A percentile compares a stretch with the other conserved stretches of the same genome.
Evolutionary conservation across 2,797 vertebrate species (phyloP).

Genomic region (Gastrophryne carolinensis): DNA sequence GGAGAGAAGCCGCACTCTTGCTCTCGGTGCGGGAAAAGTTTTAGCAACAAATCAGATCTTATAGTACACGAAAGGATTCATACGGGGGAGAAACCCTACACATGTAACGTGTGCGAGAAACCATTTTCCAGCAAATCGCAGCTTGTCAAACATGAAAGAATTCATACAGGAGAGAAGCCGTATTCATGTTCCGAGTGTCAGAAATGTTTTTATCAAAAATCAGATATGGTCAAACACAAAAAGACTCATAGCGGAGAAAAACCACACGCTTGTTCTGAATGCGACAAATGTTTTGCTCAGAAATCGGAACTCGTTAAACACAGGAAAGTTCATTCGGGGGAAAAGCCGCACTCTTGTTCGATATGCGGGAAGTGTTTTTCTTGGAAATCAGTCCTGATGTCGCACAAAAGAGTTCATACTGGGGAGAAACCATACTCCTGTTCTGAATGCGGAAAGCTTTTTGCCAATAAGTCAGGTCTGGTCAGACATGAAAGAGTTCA

Average conservation of each 20-base stretch:
- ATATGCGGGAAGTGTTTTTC: too few species aligned
- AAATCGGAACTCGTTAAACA: background rate
- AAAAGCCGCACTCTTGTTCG: too few species aligned
- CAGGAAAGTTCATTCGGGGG: too few species aligned
- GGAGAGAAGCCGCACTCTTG: background rate
- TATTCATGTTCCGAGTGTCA: constrained; percentile 10
- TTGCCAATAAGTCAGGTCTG: too few species aligned
- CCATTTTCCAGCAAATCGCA: background rate
- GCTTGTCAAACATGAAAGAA: background rate
- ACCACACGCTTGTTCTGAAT: background rate
- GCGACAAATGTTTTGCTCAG: background rate
- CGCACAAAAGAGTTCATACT: too few species aligned
- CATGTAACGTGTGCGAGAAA: background rate
- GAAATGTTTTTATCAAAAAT: background rate
- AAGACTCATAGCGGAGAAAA: background rate
- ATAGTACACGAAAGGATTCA: background rate
- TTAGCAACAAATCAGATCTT: background rate
- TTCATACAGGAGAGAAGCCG: background rate
- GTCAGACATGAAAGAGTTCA: background rate
- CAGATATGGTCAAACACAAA: background rate
- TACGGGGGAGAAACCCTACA: background rate
- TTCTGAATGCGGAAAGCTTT: too few species aligned
- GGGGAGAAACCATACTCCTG: too few species aligned
- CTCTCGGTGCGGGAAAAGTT: background rate
- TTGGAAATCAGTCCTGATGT: too few species aligned